phyloP scores from a whole-genome alignment of 2,113 vertebrate genomes.

The Monopterus albus region DNA sequence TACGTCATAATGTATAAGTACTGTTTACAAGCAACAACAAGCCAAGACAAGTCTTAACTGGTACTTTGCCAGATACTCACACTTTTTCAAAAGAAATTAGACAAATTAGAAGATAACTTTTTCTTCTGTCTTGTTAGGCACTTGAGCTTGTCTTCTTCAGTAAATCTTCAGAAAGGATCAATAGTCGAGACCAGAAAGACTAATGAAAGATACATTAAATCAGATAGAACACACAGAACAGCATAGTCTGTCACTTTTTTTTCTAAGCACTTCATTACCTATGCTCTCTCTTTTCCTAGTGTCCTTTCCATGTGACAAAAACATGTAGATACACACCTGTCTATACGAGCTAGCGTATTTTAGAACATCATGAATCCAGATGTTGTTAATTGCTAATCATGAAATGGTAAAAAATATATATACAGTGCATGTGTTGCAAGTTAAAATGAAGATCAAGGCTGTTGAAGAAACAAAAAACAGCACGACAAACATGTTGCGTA shows the following conservation, averaged over 20 bases:
- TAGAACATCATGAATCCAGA: background rate
- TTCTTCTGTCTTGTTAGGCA: conserved; percentile 26
- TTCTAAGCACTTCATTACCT: background rate
- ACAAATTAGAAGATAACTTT: conserved; percentile 42
- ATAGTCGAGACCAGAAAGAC: conserved; percentile 42
- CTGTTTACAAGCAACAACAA: conserved; percentile 14
- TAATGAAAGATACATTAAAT: conserved; percentile 21
- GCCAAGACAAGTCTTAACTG: background rate
- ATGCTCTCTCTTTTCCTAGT: background rate
- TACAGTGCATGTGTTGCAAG: background rate
- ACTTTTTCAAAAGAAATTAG: conserved; percentile 26
- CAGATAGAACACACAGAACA: conserved; percentile 13
- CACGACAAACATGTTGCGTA: conserved; percentile 40
- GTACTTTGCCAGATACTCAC: background rate
- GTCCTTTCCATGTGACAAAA: background rate
- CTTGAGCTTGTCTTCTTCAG: conserved; percentile 47
- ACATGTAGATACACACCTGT: background rate
- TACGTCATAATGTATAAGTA: too few relatives aligned
- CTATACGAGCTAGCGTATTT: too few relatives aligned
- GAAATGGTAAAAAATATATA: background rate
- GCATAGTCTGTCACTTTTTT: background rate
- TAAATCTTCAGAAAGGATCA: conserved; percentile 48
- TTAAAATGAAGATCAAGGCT: background rate
- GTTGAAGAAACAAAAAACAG: background rate
- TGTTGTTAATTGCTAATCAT: background rate